Conservation (phyloP, 1,140 invertebrate species). For the Mercenaria mercenaria region DNA sequence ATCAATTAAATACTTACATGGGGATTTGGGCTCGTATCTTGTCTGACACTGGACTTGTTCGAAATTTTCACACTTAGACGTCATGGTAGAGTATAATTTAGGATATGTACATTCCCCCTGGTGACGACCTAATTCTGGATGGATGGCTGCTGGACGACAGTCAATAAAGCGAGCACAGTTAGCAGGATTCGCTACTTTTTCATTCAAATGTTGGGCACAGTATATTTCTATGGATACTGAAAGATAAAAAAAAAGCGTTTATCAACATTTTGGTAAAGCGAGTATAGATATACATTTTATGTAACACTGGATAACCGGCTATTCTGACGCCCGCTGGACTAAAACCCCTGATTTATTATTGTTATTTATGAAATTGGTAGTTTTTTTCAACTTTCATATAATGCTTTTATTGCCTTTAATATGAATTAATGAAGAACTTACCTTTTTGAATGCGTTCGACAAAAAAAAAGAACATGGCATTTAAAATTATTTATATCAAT, state of each 20-base stretch:
- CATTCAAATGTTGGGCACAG: constrained; percentile 72
- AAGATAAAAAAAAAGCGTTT: constrained; percentile 15
- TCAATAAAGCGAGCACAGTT: constrained; percentile 75
- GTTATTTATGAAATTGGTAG: too few relatives aligned
- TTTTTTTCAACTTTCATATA: too few relatives aligned
- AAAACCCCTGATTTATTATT: too few relatives aligned
- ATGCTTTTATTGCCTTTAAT: too few relatives aligned
- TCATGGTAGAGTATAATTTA: constrained; percentile 70
- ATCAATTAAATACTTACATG: constrained; percentile 74
- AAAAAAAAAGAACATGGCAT: too few relatives aligned
- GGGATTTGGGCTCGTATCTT: constrained; percentile 71
- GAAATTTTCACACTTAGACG: constrained; percentile 72
- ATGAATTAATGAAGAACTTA: too few relatives aligned
- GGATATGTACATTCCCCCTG: constrained; percentile 79
- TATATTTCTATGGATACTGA: constrained; percentile 76
- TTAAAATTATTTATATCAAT: too few relatives aligned
- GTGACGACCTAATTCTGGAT: constrained; percentile 70
- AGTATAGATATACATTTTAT: too few relatives aligned
- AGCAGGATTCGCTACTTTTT: constrained; percentile 70
- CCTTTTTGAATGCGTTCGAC: too few relatives aligned
- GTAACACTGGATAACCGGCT: too few relatives aligned
- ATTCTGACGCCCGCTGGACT: too few relatives aligned
- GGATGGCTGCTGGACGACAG: constrained; percentile 63
- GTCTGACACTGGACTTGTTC: constrained; percentile 74
- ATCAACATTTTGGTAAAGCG: too few relatives aligned